Conservation (phyloP, 2,113 vertebrate genomes). For the Burhinus bistriatus region DNA sequence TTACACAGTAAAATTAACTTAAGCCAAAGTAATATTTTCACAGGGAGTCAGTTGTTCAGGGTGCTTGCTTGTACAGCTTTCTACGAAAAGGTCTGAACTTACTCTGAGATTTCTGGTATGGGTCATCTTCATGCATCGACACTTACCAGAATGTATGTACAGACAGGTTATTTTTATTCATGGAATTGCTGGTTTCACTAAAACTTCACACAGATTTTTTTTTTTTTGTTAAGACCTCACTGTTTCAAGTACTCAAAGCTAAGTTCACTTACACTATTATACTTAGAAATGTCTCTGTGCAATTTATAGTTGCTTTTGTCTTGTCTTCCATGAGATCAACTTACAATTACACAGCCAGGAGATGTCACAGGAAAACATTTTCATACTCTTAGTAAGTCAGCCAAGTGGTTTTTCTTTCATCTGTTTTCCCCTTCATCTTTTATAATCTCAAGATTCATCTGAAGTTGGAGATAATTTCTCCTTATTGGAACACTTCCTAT, state of each 20-base stretch:
- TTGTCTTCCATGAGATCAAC: background rate
- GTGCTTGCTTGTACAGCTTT: background rate
- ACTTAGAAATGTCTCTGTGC: background rate
- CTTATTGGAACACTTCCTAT: slow-evolving; percentile 33
- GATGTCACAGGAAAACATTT: background rate
- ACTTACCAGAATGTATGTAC: rapidly evolving
- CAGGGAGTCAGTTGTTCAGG: background rate
- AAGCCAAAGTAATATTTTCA: background rate
- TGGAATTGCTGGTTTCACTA: background rate
- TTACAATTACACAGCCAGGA: background rate
- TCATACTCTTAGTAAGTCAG: background rate
- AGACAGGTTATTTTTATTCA: background rate
- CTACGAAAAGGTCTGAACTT: background rate
- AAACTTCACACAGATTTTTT: rapidly evolving
- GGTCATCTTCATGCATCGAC: background rate
- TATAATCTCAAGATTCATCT: slow-evolving; percentile 24
- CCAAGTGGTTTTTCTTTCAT: background rate
- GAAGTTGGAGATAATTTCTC: slow-evolving; percentile 30
- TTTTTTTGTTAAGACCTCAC: background rate
- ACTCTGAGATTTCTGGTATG: background rate
- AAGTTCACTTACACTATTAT: background rate
- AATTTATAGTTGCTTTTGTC: background rate
- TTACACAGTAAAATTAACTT: background rate
- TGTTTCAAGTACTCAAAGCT: background rate
- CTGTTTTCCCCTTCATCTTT: background rate